Percentiles rank a stretch among this genome's conserved stretches.
phyloP scores from a whole-genome alignment of 2,888 invertebrate genomes.

The Thelaira solivaga region DNA sequence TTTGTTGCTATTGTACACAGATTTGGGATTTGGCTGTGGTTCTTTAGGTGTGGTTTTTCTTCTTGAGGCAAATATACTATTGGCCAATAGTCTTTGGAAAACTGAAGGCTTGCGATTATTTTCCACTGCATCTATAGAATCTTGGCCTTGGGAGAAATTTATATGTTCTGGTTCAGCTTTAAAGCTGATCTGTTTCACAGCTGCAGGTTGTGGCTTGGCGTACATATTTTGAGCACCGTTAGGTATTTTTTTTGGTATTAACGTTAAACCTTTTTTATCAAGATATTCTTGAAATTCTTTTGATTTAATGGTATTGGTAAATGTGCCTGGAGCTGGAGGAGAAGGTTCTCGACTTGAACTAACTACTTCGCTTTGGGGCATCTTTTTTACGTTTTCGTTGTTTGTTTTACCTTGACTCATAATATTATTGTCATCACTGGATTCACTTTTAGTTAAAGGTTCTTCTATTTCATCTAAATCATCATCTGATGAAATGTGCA shows the following conservation, averaged over 20 bases:
- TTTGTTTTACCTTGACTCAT: constrained; percentile 33
- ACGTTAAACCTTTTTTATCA: constrained; percentile 73
- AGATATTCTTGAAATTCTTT: constrained; percentile 76
- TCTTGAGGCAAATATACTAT: constrained; percentile 74
- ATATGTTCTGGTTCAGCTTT: constrained; percentile 61
- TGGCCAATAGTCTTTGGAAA: constrained; percentile 73
- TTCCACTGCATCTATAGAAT: constrained; percentile 65
- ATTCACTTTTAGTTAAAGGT: constrained; percentile 73
- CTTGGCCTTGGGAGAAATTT: constrained; percentile 61
- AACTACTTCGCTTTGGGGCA: constrained; percentile 13
- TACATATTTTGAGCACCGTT: constrained; percentile 64
- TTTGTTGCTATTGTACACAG: constrained; percentile 64
- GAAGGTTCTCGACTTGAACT: constrained; percentile 42
- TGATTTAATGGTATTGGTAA: constrained; percentile 76
- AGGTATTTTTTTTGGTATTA: constrained; percentile 70
- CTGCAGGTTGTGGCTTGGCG: constrained; percentile 29
- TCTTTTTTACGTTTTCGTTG: constrained; percentile 18
- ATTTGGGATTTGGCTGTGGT: constrained; percentile 67
- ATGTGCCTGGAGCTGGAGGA: constrained; percentile 65
- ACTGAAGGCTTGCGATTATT: constrained; percentile 73
- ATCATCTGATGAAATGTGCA: constrained; percentile 75
- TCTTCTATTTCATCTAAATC: constrained; percentile 76
- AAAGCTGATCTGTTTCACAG: constrained; percentile 55
- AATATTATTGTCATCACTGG: constrained; percentile 72
- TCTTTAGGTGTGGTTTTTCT: constrained; percentile 75